A percentile compares a stretch with the other conserved stretches of the same genome.
phyloP scores from a whole-genome alignment of 2,797 vertebrate genomes.

The Rhabdophis nuchalis region DNA sequence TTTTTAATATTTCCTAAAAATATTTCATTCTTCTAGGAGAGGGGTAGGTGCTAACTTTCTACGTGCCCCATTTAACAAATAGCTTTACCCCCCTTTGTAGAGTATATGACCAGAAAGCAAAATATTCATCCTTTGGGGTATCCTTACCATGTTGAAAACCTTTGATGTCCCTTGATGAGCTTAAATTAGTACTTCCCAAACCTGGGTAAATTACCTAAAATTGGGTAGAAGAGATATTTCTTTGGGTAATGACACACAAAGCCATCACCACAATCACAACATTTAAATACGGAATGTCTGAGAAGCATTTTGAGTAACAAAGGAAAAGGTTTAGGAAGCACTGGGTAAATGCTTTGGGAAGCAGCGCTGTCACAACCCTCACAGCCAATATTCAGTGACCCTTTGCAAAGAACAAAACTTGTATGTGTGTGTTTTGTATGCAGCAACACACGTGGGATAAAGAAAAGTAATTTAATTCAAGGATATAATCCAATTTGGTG shows the following conservation, averaged over 20 bases:
- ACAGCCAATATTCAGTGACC: background rate
- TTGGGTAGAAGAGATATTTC: background rate
- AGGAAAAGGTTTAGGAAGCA: background rate
- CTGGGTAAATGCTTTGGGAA: background rate
- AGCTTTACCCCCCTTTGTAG: background rate
- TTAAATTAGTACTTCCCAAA: background rate
- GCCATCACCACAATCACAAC: background rate
- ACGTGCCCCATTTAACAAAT: background rate
- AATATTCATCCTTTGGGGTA: background rate
- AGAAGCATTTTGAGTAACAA: background rate
- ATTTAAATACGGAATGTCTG: background rate
- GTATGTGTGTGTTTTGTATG: background rate
- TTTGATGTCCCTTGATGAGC: background rate
- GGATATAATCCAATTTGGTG: conserved; percentile 9
- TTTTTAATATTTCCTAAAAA: too few relatives aligned
- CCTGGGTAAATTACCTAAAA: background rate
- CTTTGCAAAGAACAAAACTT: background rate
- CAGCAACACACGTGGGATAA: background rate
- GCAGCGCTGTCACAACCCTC: background rate
- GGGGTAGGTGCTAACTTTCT: too few relatives aligned
- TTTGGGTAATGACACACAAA: background rate
- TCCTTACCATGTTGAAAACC: background rate
- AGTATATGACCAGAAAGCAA: background rate
- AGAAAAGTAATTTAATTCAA: background rate
- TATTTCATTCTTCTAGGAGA: too few relatives aligned